A percentile compares a stretch with the other conserved stretches of the same genome.
Conservation (phyloP, 2,888 invertebrate species). For the Lymantria dispar region DNA sequence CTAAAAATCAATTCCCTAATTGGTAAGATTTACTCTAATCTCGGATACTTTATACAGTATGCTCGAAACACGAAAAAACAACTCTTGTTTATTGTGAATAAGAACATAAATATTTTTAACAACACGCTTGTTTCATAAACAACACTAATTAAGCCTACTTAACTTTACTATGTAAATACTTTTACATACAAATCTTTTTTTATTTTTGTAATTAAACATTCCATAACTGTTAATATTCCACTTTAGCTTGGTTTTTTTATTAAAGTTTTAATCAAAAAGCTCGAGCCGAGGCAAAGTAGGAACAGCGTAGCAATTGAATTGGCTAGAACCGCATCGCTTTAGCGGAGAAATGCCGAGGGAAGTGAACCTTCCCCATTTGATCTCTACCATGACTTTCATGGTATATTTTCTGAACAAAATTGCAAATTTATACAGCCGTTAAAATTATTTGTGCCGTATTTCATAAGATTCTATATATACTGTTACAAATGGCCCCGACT, state of each 20-base stretch:
- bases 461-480: too few species aligned
- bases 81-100: too few species aligned
- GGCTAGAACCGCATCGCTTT: slow-evolving; percentile 28
- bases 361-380: slow-evolving; percentile 27
- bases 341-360: slow-evolving; percentile 16
- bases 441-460: too few species aligned
- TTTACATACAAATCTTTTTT: slow-evolving; percentile 13
- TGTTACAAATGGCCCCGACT: too few species aligned
- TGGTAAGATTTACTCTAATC: too few species aligned
- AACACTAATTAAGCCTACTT: slow-evolving; percentile 9
- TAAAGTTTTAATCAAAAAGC: slow-evolving; percentile 47
- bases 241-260: slow-evolving; percentile 38
- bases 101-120: neutral
- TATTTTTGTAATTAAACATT: slow-evolving; percentile 31
- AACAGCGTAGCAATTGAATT: slow-evolving; percentile 43
- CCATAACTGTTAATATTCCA: slow-evolving; percentile 33
- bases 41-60: too few species aligned
- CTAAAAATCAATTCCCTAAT: too few species aligned
- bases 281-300: slow-evolving; percentile 30
- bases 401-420: too few species aligned
- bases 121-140: slow-evolving; percentile 4
- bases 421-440: too few species aligned
- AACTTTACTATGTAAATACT: slow-evolving; percentile 6
- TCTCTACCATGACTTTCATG: slow-evolving; percentile 24
- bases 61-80: too few species aligned